Conservation (phyloP, 2,113 vertebrate species). For the Campylomormyrus tamandua region DNA sequence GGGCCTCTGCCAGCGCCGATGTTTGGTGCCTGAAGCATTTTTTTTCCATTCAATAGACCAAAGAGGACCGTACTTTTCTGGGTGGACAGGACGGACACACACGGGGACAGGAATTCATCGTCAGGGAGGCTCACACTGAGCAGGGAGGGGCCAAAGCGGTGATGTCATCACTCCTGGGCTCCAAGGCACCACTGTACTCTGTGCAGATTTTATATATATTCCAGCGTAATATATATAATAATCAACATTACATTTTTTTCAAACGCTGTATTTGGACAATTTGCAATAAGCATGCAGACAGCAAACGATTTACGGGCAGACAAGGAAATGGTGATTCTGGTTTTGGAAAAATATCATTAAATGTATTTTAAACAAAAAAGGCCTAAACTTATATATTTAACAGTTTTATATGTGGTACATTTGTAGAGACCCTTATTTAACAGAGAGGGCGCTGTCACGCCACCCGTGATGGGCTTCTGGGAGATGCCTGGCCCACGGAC, state of each 20-base stretch:
- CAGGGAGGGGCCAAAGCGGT: slow-evolving; percentile 41
- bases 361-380: slow-evolving; percentile 80
- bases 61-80: slow-evolving; percentile 58
- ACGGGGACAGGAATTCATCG: background rate
- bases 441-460: slow-evolving; percentile 68
- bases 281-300: slow-evolving; percentile 72
- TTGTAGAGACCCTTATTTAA: slow-evolving; percentile 87
- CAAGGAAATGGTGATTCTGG: slow-evolving; percentile 36
- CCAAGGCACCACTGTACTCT: slow-evolving; percentile 66
- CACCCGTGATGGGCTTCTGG: slow-evolving; percentile 39
- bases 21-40: slow-evolving; percentile 71
- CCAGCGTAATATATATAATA: slow-evolving; percentile 32
- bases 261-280: slow-evolving; percentile 68
- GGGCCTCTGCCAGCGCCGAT: slow-evolving; percentile 67
- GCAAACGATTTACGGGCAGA: slow-evolving; percentile 66
- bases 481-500: background rate
- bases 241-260: slow-evolving; percentile 55
- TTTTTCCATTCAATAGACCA: slow-evolving; percentile 73
- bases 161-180: slow-evolving; percentile 59
- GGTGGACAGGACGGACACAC: slow-evolving; percentile 40
- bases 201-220: slow-evolving; percentile 25
- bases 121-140: slow-evolving; percentile 37
- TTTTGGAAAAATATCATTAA: slow-evolving; percentile 76
- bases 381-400: slow-evolving; percentile 93
- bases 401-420: slow-evolving; percentile 90